Base-by-base conservation (phyloP, 30 jellyfish, hydroid and myxozoan genomes). In the Aurelia coerulea region DNA sequence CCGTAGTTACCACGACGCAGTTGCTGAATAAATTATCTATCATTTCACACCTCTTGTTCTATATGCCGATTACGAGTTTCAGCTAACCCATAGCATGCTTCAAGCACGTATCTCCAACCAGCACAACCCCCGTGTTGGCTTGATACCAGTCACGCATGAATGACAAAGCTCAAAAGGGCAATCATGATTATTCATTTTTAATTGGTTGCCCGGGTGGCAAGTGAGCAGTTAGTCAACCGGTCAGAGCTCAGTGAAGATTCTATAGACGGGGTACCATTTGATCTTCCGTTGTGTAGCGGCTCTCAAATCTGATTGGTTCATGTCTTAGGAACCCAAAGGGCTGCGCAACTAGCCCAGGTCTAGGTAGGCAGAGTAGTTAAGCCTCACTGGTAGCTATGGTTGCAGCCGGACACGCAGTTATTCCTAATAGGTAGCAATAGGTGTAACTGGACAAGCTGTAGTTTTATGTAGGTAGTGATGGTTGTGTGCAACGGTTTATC, bases 171-270 rank as follows among this genome's bases (percentile, higher is more conserved):
- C 85, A 83, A 83, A 83, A 83, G 92, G 92, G 85, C 92, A 72
- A 62, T 46, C 92, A 49, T 83, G 81, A 83, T 72, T 83, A 83
- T 83, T 70, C 92, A 83, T 83, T 62, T 83, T 83, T 83, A 83
- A 83, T 83, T 83, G 92, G 92, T 64, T 83, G 85, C 73, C 85
- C 92, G 85, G 92, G 92, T 83, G 92, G 92, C 92, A 75, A 83
- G 65, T 83, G 85, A 70, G 92, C 85, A 83, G 68, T 64, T 83
- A 73, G 37, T 56, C 92, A 83, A 83, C 85, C 92, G 73, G 73
- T 56, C 32, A 62, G 85, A 29, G 62, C 63, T 83, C 92, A 83
- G 32, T 83, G 84, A 70, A 73, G 53, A 62, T 56, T 32, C 19
- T 35, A 3, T 77, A 64, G 42, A n/a, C n/a, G 60, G 46, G 74